These are phyloP conservation scores for Diglossa cyanea DNA, from an alignment of 2,797 vertebrate species.

Conservation along the genomic window DNA sequence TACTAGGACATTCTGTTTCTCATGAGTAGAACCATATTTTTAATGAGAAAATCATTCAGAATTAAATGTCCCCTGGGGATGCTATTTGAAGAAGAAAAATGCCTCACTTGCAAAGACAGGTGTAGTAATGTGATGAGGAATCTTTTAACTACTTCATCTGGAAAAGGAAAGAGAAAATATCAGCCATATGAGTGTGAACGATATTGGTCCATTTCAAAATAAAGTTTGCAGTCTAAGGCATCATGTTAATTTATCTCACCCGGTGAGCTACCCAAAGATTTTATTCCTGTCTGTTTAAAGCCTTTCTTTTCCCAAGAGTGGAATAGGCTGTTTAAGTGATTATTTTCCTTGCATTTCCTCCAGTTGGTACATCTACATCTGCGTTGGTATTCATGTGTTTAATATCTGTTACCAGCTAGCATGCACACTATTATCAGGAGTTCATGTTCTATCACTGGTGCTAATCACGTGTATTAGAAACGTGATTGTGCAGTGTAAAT, in stretches of 20 bases:
- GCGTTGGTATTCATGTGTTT: not conserved
- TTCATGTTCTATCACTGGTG: not conserved
- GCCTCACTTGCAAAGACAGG: slow-evolving; percentile 17
- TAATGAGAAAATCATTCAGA: slow-evolving; percentile 46
- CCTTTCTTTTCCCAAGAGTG: not conserved
- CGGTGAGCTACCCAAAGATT: not conserved
- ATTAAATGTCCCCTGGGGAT: slow-evolving; percentile 33
- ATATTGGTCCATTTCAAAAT: not conserved
- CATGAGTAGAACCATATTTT: not conserved
- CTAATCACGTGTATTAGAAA: not conserved
- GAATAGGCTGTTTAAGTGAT: not conserved
- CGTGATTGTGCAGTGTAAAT: not conserved
- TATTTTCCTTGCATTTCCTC: not conserved
- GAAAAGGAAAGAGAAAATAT: not conserved
- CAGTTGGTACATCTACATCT: not conserved
- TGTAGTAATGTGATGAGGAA: not conserved
- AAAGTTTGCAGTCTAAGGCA: not conserved
- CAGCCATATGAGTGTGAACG: not conserved
- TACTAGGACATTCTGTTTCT: slow-evolving; percentile 13
- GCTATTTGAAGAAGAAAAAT: slow-evolving; percentile 26
- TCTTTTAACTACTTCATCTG: not conserved
- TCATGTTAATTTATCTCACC: not conserved
- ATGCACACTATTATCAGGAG: not conserved
- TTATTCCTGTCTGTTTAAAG: not conserved
- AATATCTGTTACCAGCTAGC: not conserved